A percentile compares a stretch with the other conserved stretches of the same genome.
These are phyloP conservation scores for Thamnophis sirtalis DNA, from an alignment of 2,113 vertebrate species.

Conservation along the genomic window DNA sequence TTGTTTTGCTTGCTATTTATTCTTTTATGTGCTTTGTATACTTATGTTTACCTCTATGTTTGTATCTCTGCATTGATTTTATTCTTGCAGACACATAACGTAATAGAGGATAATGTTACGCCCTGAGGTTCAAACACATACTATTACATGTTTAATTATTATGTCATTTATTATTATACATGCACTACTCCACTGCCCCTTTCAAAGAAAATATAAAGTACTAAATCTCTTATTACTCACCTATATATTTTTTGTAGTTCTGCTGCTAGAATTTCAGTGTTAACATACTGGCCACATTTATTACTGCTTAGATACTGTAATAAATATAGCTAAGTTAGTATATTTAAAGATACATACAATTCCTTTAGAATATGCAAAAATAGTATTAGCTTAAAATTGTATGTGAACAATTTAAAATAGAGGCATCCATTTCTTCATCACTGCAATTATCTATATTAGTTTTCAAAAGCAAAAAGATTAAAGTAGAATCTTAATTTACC, in stretches of 20 bases:
- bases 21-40: neutral
- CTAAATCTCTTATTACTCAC: slow-evolving; percentile 56
- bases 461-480: neutral
- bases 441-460: neutral
- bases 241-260: slow-evolving; percentile 87
- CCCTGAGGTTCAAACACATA: neutral
- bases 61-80: neutral
- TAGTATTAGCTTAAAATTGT: neutral
- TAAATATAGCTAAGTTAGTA: slow-evolving; percentile 20
- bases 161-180: neutral
- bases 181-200: neutral
- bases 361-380: neutral
- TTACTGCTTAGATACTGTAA: slow-evolving; percentile 81
- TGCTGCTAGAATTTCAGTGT: slow-evolving; percentile 76
- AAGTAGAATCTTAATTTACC: neutral
- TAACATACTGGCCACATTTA: slow-evolving; percentile 79
- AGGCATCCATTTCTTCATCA: neutral
- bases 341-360: neutral
- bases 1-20: neutral
- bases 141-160: neutral
- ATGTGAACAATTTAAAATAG: neutral
- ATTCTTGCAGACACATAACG: neutral
- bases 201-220: neutral
- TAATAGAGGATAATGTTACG: neutral
- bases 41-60: neutral